phyloP scores from a whole-genome alignment of 1,140 invertebrate species.

The Aleiodes sp. region DNA sequence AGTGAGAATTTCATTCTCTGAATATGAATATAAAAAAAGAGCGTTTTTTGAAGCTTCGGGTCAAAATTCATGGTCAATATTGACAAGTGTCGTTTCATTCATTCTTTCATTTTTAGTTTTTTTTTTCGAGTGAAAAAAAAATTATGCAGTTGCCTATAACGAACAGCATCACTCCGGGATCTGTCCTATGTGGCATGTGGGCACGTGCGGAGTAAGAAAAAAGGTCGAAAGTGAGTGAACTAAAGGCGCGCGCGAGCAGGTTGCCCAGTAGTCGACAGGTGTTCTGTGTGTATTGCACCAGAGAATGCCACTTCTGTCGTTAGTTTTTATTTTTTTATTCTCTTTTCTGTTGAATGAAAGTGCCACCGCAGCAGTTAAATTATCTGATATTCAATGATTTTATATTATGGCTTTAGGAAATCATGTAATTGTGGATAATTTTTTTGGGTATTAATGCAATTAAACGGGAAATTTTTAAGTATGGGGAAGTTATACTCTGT shows the following conservation, averaged over 20 bases:
- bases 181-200: slow-evolving; percentile 28
- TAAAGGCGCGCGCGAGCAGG: slow-evolving; percentile 20
- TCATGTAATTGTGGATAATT: no score
- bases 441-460: no score
- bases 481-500: no score
- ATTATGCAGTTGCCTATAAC: neutral
- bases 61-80: neutral
- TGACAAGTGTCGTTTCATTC: neutral
- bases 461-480: no score
- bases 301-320: slow-evolving; percentile 1
- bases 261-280: slow-evolving; percentile 30
- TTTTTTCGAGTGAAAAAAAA: slow-evolving; percentile 2
- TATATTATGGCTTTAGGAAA: no score
- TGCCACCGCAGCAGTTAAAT: slow-evolving; percentile 23
- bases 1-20: neutral
- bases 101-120: neutral
- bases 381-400: neutral
- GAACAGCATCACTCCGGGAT: slow-evolving; percentile 13
- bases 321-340: neutral
- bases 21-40: neutral
- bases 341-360: slow-evolving; percentile 19
- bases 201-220: slow-evolving; percentile 34
- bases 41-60: neutral
- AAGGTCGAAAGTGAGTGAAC: slow-evolving; percentile 29
- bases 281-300: slow-evolving; percentile 21